Conservation (phyloP, 2,113 vertebrate genomes). For the Cheirogaleus medius region DNA sequence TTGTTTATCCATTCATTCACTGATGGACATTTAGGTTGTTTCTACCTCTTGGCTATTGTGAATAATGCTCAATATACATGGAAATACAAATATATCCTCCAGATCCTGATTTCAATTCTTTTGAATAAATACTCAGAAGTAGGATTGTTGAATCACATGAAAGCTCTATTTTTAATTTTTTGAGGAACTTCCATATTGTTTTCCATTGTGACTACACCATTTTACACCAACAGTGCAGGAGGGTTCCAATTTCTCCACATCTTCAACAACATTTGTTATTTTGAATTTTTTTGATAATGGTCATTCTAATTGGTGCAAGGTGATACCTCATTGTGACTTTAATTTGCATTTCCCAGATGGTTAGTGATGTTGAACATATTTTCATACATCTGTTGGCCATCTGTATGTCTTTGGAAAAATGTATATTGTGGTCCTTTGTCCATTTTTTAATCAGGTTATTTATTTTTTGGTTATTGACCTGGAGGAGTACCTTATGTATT, state of each 20-base stretch:
- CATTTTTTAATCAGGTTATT: not conserved
- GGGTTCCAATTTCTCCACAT: not conserved
- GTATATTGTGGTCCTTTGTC: not conserved
- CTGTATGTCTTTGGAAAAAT: not conserved
- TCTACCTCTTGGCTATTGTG: not conserved
- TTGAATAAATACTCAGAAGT: not conserved
- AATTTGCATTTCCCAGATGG: not conserved
- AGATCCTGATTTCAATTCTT: not conserved
- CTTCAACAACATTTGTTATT: not conserved
- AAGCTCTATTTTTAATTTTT: not conserved
- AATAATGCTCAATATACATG: not conserved
- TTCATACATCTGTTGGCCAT: not conserved
- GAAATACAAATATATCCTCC: not conserved
- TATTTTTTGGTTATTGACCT: not conserved
- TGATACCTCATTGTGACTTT: not conserved
- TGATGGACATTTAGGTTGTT: not conserved
- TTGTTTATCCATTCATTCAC: not conserved
- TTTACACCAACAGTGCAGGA: not conserved
- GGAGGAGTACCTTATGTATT: not conserved
- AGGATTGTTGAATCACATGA: not conserved
- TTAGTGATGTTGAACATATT: not conserved
- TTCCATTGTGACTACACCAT: not conserved
- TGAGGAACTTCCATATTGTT: not conserved
- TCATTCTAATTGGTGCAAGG: not conserved
- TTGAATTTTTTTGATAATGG: not conserved